Evolutionary conservation across 2,797 vertebrate genomes (phyloP).

Genomic region (Heteromormyrus szaboi): DNA sequence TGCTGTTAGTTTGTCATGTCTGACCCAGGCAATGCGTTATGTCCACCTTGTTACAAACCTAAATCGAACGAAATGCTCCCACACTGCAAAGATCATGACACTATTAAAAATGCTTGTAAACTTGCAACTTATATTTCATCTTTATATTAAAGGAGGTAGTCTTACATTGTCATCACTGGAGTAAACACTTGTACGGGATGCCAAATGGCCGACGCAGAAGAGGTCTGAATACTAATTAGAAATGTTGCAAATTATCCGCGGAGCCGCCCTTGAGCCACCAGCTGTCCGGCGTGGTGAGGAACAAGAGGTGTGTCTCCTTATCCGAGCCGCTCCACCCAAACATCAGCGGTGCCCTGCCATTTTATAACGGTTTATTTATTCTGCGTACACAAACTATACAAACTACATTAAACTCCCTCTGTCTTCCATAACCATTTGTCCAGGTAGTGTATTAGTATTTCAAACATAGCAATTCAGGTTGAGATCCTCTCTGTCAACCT

Average conservation of each 20-base stretch:
- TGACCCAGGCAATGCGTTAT: not conserved
- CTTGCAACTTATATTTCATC: not conserved
- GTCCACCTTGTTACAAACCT: not conserved
- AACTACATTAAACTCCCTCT: not conserved
- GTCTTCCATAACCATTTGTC: not conserved
- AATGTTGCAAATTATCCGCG: not conserved
- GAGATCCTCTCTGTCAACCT: not conserved
- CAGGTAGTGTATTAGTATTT: not conserved
- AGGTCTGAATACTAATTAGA: conserved; percentile 9
- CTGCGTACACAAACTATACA: not conserved
- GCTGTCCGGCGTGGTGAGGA: not conserved
- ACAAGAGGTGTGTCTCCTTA: conserved; percentile 2
- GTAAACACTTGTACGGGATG: not conserved
- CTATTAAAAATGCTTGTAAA: not conserved
- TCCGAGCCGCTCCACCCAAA: not conserved
- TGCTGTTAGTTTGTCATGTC: not conserved
- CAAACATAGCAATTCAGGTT: not conserved
- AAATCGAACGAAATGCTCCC: not conserved
- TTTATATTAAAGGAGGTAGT: not conserved
- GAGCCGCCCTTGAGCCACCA: conserved; percentile 1
- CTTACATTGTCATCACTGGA: not conserved
- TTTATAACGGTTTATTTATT: not conserved
- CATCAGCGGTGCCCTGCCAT: not conserved
- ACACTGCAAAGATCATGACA: not conserved
- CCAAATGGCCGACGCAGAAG: not conserved